Evolutionary conservation across 2,113 vertebrate species (phyloP), one percentile per base, ranked within the genome.

Genomic region (Sturnus vulgaris): DNA sequence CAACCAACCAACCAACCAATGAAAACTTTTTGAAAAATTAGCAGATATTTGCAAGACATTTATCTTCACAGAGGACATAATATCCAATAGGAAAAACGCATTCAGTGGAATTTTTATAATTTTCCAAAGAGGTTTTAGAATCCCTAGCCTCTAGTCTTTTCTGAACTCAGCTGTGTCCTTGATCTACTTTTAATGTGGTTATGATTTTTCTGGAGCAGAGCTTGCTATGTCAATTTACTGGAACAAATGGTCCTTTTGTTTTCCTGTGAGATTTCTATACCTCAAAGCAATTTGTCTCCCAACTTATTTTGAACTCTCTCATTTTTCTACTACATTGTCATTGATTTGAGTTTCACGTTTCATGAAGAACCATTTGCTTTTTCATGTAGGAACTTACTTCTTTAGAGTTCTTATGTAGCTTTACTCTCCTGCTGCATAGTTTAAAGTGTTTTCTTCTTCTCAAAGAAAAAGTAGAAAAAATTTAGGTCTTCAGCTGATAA

Each of bases 171-270:
- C 28, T 82, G 35, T 94, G 85, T 73, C 92, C 82, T 93, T 93
- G 76, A 94, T 94, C 90, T 92, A 72, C 87, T 94, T 96, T 93
- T 82, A 93, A 47, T 37, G 11, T 85, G 66, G 70, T 52, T 93
- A 65, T 71, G 85, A 77, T 92, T 96, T 95, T 96, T 86, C 84
- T 88, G 69, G 72, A 92, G 61, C 77, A 93, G 76, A 75, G 22
- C 55, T 93, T 91, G 50, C 69, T 83, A 68, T 77, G 72, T 92
- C 94, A 90, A 85, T 96, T 96, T 96, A 80, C 61, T 88, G 30
- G 56, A 96, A 94, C 63, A 95, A 97, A 96, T 61, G 42, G 75
- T 87, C 72, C 49, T 91, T 92, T 82, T 95, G 50, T 88, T 94
- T 88, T 55, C 55, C 79, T 90, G 44, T 71, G 94, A 94, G 85